These are phyloP conservation scores for Aeoliscus strigatus DNA, from an alignment of 2,797 vertebrate species.

Conservation along the genomic window DNA sequence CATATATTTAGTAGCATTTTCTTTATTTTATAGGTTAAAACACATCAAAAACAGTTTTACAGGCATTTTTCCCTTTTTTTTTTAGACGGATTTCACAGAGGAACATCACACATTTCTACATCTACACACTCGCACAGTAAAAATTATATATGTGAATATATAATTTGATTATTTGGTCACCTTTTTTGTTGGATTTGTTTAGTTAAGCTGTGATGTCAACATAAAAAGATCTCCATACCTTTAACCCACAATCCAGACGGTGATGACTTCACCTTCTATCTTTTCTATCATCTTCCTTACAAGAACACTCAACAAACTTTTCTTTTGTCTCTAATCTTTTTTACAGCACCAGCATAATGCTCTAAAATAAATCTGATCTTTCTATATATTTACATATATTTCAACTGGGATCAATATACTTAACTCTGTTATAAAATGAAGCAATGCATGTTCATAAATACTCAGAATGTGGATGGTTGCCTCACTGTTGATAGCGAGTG, in stretches of 20 bases:
- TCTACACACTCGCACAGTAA: constrained; percentile 49
- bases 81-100: constrained; percentile 54
- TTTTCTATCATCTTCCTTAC: too few relatives aligned
- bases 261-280: constrained; percentile 33
- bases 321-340: constrained; percentile 42
- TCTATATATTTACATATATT: constrained; percentile 61
- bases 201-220: constrained; percentile 63
- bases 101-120: constrained; percentile 58
- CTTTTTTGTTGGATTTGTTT: constrained; percentile 42
- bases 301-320: constrained; percentile 19
- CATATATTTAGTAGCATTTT: constrained; percentile 20
- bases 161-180: constrained; percentile 57
- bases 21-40: constrained; percentile 63
- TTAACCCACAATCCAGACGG: constrained; percentile 44
- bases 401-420: constrained; percentile 47
- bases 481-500: constrained; percentile 11
- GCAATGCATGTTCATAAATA: constrained; percentile 44
- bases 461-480: constrained; percentile 22
- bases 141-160: constrained; percentile 52
- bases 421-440: constrained; percentile 45
- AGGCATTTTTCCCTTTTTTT: constrained; percentile 49
- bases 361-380: constrained; percentile 63
- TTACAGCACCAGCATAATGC: constrained; percentile 63
- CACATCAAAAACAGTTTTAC: constrained; percentile 65
- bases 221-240: constrained; percentile 63